Conservation (phyloP, 2,888 invertebrate genomes). For the Saturnia pavonia region DNA sequence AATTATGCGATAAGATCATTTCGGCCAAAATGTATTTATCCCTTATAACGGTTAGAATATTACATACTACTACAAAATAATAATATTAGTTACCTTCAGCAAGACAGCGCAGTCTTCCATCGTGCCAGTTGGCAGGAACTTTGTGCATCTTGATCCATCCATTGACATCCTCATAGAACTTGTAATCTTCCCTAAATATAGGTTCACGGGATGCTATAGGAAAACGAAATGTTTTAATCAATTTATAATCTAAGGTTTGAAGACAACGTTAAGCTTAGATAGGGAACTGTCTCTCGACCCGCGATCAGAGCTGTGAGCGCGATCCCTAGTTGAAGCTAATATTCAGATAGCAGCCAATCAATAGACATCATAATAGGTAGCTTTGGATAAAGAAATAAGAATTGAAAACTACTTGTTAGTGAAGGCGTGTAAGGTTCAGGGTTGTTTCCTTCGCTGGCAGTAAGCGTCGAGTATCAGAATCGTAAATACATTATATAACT, state of each 20-base stretch:
- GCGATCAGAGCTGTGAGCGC: not conserved
- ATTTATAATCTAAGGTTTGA: not conserved
- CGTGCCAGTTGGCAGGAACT: constrained; percentile 37
- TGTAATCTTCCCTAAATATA: constrained; percentile 31
- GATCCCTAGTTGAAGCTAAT: not conserved
- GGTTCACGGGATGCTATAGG: not conserved
- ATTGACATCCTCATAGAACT: constrained; percentile 25
- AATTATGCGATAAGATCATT: too few relatives aligned
- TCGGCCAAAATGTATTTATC: too few relatives aligned
- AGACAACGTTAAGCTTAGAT: not conserved
- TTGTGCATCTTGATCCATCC: constrained; percentile 39
- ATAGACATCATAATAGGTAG: not conserved
- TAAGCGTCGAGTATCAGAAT: not conserved
- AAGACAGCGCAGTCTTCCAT: constrained; percentile 38
- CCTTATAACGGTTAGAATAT: not conserved
- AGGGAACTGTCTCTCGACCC: not conserved
- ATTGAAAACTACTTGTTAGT: too few relatives aligned
- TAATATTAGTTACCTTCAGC: constrained; percentile 13
- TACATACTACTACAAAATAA: too few relatives aligned
- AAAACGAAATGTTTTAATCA: not conserved
- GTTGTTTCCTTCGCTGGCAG: not conserved
- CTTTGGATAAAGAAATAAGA: not conserved
- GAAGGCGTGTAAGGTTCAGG: not conserved
- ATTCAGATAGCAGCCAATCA: not conserved
- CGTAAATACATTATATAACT: not conserved